These are phyloP conservation scores for Hormaphis cornu DNA, from an alignment of 1,140 invertebrate species.

Conservation along the genomic window DNA sequence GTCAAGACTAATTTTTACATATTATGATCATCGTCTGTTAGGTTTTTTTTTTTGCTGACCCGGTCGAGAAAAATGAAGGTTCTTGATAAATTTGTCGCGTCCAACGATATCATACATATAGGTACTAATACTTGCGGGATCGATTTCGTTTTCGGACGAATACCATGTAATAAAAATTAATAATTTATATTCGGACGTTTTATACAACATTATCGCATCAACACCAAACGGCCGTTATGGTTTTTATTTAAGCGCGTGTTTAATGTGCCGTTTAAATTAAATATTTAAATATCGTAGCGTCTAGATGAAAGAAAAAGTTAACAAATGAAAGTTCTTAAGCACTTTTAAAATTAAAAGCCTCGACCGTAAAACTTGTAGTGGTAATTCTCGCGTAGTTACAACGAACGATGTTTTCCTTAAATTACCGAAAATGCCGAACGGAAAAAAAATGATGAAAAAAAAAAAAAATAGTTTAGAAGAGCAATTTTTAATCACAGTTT, in stretches of 20 bases:
- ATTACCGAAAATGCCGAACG: neutral
- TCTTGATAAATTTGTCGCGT: too few relatives aligned
- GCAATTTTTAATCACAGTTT: constrained; percentile 1
- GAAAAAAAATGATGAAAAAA: neutral
- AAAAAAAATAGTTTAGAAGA: neutral
- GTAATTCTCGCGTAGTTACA: neutral
- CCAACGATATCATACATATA: too few relatives aligned
- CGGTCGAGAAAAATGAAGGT: too few relatives aligned
- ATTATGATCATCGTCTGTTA: too few relatives aligned
- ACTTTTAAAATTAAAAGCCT: neutral
- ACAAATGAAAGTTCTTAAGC: neutral
- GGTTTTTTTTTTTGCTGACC: too few relatives aligned
- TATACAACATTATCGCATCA: too few relatives aligned
- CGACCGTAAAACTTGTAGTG: neutral
- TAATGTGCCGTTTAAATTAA: neutral
- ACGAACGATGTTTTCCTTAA: neutral
- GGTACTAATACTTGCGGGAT: too few relatives aligned
- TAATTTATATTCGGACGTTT: neutral
- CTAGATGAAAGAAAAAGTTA: neutral
- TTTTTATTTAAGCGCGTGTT: constrained; percentile 3
- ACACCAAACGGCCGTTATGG: neutral
- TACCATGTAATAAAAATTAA: neutral
- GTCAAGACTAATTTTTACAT: too few relatives aligned
- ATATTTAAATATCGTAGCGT: neutral
- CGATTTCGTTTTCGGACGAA: too few relatives aligned